phyloP scores from a whole-genome alignment of 2,888 invertebrate genomes.

The Drosophila mercatorum region DNA sequence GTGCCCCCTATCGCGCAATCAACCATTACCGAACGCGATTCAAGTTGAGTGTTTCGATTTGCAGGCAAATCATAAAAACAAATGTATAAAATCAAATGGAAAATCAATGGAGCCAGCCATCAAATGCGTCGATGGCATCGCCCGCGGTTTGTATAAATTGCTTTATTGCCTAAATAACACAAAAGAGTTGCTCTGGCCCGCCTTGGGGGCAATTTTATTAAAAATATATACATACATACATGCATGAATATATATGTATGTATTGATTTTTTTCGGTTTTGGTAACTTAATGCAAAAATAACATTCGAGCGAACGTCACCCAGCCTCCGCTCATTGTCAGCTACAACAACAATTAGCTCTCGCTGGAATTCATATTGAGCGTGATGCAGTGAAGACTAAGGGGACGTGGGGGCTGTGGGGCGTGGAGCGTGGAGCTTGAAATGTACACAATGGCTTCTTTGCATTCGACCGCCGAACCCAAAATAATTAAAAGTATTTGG shows the following conservation, averaged over 20 bases:
- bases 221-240: constrained; percentile 7
- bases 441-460: constrained; percentile 52
- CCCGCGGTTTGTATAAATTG: constrained; percentile 74
- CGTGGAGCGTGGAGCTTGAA: constrained; percentile 5
- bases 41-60: constrained; percentile 76
- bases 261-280: constrained; percentile 26
- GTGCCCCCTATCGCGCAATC: constrained; percentile 55
- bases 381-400: neutral
- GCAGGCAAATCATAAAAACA: constrained; percentile 78
- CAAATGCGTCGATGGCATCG: constrained; percentile 64
- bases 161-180: constrained; percentile 59
- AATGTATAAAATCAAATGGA: constrained; percentile 77
- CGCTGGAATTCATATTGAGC: constrained; percentile 10
- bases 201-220: constrained; percentile 23
- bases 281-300: constrained; percentile 51
- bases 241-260: neutral
- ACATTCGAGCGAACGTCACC: constrained; percentile 24
- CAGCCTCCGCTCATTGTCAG: neutral
- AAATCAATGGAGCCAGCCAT: constrained; percentile 74
- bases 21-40: constrained; percentile 74
- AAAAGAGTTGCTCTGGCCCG: constrained; percentile 46
- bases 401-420: neutral
- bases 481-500: constrained; percentile 80
- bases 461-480: constrained; percentile 77
- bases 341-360: constrained; percentile 36